Conservation (phyloP, 2,888 invertebrate species). For the Tiliacea citrago region DNA sequence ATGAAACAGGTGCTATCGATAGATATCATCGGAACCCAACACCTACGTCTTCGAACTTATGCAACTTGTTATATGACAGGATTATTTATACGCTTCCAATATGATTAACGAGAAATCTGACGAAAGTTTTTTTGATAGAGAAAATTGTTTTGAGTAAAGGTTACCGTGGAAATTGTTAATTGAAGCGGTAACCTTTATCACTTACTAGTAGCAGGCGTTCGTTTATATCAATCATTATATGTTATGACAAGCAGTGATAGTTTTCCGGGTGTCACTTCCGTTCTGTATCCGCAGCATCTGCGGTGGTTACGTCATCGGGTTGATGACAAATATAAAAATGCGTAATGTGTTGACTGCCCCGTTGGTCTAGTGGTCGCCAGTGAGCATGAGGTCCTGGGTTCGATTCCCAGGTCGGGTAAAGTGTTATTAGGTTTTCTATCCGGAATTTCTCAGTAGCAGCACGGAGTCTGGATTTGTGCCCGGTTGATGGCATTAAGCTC, state of each 20-base stretch:
- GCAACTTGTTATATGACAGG: slow-evolving; percentile 55
- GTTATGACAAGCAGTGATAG: slow-evolving; percentile 38
- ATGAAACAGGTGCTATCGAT: slow-evolving; percentile 82
- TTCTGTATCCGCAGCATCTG: slow-evolving; percentile 18
- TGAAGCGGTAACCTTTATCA: slow-evolving; percentile 52
- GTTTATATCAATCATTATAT: slow-evolving; percentile 36
- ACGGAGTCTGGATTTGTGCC: too few species aligned
- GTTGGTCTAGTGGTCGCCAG: too few species aligned
- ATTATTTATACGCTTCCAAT: slow-evolving; percentile 52
- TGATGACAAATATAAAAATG: slow-evolving; percentile 20
- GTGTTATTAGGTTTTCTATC: too few species aligned
- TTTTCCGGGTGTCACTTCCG: slow-evolving; percentile 43
- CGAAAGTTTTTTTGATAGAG: slow-evolving; percentile 43
- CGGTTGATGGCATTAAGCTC: too few species aligned
- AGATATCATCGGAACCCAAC: slow-evolving; percentile 73
- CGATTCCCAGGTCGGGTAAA: too few species aligned
- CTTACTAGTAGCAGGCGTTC: slow-evolving; percentile 28
- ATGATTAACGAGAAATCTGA: slow-evolving; percentile 45
- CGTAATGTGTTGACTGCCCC: not conserved
- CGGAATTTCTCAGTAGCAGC: too few species aligned
- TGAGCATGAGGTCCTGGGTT: too few species aligned
- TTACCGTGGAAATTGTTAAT: slow-evolving; percentile 48
- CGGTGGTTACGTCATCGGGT: slow-evolving; percentile 24
- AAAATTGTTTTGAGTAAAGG: slow-evolving; percentile 26
- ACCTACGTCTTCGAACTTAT: slow-evolving; percentile 65